Conservation (phyloP, 2,888 invertebrate genomes). For the Drosophila cracens region DNA sequence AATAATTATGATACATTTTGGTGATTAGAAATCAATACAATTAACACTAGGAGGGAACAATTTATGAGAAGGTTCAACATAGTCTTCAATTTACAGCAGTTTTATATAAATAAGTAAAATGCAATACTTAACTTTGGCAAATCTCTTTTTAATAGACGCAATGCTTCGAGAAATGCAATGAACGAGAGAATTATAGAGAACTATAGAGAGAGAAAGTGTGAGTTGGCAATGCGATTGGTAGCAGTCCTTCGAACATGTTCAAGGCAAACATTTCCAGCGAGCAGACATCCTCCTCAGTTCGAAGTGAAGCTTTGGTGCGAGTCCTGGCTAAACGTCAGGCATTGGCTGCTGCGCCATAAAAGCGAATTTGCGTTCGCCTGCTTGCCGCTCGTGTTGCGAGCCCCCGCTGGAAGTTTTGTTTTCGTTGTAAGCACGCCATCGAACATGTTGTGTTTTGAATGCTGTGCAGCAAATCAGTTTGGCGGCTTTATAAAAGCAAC, state of each 20-base stretch:
- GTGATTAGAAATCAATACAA: neutral
- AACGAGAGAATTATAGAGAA: neutral
- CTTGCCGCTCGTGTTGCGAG: constrained; percentile 44
- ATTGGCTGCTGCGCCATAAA: neutral
- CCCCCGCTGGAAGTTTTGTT: constrained; percentile 55
- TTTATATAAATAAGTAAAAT: neutral
- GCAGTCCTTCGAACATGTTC: constrained; percentile 26
- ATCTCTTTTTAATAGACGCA: neutral
- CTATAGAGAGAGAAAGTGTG: neutral
- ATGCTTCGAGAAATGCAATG: constrained; percentile 9
- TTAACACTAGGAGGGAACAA: neutral
- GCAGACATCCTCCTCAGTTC: constrained; percentile 13
- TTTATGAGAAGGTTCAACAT: neutral
- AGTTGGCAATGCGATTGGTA: constrained; percentile 39
- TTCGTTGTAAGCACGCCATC: constrained; percentile 60
- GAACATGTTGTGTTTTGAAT: constrained; percentile 78
- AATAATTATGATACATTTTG: neutral
- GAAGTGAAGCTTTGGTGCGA: constrained; percentile 47
- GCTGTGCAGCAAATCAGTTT: constrained; percentile 46
- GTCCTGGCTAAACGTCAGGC: constrained; percentile 26
- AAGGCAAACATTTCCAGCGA: constrained; percentile 35
- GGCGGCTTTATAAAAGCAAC: constrained; percentile 65
- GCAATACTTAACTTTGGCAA: neutral
- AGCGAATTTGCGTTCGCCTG: too few species aligned
- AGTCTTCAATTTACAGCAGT: neutral